phyloP scores from a whole-genome alignment of 2,113 vertebrate species.

The Aleadryas rufinucha region DNA sequence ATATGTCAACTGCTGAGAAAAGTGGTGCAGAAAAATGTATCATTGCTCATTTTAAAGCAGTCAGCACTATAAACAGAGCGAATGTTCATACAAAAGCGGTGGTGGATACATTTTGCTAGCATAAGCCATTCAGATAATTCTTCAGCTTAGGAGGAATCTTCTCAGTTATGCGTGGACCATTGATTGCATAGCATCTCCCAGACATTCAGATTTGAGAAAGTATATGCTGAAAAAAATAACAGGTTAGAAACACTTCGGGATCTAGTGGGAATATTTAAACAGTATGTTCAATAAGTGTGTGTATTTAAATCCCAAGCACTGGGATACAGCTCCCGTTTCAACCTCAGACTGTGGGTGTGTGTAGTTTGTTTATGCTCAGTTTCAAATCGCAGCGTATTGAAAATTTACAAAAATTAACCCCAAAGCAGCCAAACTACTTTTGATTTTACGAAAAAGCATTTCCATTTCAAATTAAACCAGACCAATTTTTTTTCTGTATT shows the following conservation, averaged over 20 bases:
- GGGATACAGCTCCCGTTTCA: neutral
- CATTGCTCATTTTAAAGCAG: constrained; percentile 52
- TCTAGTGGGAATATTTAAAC: constrained; percentile 31
- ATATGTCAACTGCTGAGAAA: neutral
- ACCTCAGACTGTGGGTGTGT: neutral
- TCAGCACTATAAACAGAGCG: constrained; percentile 42
- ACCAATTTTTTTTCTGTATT: neutral
- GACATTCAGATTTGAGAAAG: constrained; percentile 71
- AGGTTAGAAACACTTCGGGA: constrained; percentile 63
- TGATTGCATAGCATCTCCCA: constrained; percentile 69
- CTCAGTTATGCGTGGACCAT: constrained; percentile 68
- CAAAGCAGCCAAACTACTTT: neutral
- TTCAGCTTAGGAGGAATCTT: constrained; percentile 61
- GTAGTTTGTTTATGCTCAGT: neutral
- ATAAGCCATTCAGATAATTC: constrained; percentile 60
- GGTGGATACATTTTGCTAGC: constrained; percentile 58
- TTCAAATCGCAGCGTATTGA: neutral
- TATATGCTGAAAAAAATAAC: constrained; percentile 71
- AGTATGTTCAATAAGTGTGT: neutral
- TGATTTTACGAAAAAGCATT: neutral
- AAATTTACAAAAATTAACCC: neutral
- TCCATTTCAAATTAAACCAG: neutral
- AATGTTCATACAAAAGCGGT: constrained; percentile 48
- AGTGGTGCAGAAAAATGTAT: neutral
- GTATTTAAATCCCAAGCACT: neutral